phyloP scores from a whole-genome alignment of 2,113 vertebrate species.

The Lampris incognitus region DNA sequence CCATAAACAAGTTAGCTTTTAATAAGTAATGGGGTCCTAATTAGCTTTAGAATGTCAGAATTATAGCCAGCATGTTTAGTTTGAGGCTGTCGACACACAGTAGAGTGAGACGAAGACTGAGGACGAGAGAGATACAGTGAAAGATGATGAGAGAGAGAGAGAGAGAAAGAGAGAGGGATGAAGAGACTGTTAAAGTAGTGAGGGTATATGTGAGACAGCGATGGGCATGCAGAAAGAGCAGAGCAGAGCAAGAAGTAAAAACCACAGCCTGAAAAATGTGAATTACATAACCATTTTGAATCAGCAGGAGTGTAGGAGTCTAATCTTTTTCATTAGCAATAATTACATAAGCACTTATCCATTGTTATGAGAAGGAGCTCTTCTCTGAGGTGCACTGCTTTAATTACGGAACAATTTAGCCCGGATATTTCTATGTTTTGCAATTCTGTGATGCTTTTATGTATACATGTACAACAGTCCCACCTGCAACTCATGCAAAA shows the following conservation, averaged over 20 bases:
- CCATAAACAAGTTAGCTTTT: constrained; percentile 80
- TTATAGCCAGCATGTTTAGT: constrained; percentile 31
- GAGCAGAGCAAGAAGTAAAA: background rate
- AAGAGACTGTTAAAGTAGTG: background rate
- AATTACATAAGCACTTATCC: constrained; percentile 15
- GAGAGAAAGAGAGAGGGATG: background rate
- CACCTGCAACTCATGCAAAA: too few relatives aligned
- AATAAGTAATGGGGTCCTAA: constrained; percentile 78
- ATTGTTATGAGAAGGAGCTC: background rate
- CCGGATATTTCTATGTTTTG: constrained; percentile 22
- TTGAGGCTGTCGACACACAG: constrained; percentile 37
- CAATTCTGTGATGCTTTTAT: constrained; percentile 11
- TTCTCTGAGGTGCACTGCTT: constrained; percentile 2
- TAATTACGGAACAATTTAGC: constrained; percentile 13
- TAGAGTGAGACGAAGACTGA: background rate
- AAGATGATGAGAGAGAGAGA: background rate
- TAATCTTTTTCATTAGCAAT: constrained; percentile 23
- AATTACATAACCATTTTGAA: constrained; percentile 28
- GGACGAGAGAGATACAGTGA: background rate
- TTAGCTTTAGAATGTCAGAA: constrained; percentile 63
- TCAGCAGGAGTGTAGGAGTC: constrained; percentile 1
- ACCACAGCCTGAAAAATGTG: constrained; percentile 12
- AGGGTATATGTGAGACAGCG: background rate
- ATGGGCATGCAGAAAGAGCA: constrained; percentile 21
- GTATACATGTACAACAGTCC: constrained; percentile 7